These are phyloP conservation scores for Scomber japonicus DNA, from an alignment of 2,113 vertebrate genomes.

Conservation along the genomic window DNA sequence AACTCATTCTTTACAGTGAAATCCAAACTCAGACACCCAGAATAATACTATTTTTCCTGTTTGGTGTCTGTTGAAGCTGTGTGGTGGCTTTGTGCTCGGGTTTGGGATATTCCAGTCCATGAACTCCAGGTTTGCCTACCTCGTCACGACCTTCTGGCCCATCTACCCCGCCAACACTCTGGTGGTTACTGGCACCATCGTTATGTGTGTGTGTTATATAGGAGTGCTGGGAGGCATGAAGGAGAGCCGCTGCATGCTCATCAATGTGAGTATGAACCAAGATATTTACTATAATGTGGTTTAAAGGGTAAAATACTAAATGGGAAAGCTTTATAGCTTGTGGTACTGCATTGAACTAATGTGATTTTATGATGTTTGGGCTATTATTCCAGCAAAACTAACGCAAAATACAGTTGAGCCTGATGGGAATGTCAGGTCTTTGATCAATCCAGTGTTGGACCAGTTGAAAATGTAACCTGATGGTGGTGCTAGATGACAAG, in stretches of 20 bases:
- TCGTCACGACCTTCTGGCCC: slow-evolving; percentile 80
- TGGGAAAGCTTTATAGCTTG: neutral
- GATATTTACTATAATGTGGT: neutral
- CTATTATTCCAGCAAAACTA: neutral
- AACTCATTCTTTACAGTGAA: neutral
- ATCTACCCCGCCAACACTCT: slow-evolving; percentile 85
- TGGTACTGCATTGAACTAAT: no score
- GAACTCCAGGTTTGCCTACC: slow-evolving; percentile 75
- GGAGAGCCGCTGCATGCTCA: slow-evolving; percentile 88
- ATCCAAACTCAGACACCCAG: neutral
- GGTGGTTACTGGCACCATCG: slow-evolving; percentile 84
- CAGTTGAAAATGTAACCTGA: no score
- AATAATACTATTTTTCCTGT: slow-evolving; percentile 7
- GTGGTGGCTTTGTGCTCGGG: slow-evolving; percentile 81
- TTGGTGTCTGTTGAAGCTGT: slow-evolving; percentile 73
- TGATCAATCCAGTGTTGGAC: no score
- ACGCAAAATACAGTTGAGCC: no score
- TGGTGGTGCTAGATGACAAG: no score
- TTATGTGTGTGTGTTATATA: slow-evolving; percentile 87
- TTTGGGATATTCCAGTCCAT: slow-evolving; percentile 79
- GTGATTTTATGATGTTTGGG: no score
- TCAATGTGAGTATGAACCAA: slow-evolving; percentile 79
- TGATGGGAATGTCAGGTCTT: no score
- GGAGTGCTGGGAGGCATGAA: slow-evolving; percentile 87
- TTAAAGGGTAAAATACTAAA: neutral